phyloP scores from a whole-genome alignment of 1,140 invertebrate species.

The Macrobrachium rosenbergii region DNA sequence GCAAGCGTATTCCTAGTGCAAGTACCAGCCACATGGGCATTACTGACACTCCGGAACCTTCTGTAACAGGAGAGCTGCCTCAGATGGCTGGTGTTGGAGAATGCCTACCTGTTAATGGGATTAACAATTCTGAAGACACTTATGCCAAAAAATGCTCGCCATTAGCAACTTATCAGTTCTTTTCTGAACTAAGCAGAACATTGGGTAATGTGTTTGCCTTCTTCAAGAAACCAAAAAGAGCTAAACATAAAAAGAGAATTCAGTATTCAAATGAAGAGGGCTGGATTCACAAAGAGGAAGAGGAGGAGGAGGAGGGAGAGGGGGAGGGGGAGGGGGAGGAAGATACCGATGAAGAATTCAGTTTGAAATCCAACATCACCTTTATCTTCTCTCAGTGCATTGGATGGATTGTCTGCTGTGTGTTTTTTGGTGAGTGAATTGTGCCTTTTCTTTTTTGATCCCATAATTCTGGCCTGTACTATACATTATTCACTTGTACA shows the following conservation, averaged over 20 bases:
- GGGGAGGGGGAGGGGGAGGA: constrained; percentile 18
- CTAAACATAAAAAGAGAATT: not conserved
- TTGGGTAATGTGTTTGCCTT: not conserved
- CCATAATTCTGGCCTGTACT: not conserved
- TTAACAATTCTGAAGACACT: not conserved
- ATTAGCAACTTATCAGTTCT: not conserved
- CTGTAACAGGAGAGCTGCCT: too few species aligned
- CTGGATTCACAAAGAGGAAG: not conserved
- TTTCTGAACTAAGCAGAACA: not conserved
- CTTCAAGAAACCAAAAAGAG: not conserved
- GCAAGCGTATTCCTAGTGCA: too few species aligned
- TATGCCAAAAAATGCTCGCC: constrained; percentile 30
- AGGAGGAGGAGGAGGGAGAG: constrained; percentile 9
- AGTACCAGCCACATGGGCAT: too few species aligned
- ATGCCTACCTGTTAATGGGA: not conserved
- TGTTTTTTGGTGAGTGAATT: constrained; percentile 50
- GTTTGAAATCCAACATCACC: constrained; percentile 27
- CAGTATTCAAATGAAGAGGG: not conserved
- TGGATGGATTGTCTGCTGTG: constrained; percentile 53
- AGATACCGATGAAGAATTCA: constrained; percentile 46
- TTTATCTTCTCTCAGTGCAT: constrained; percentile 57
- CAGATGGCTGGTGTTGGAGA: too few species aligned
- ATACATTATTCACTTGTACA: too few species aligned
- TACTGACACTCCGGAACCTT: too few species aligned
- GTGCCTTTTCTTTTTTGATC: not conserved